phyloP scores from a whole-genome alignment of 2,888 invertebrate species.

The Druceiella hillmani region DNA sequence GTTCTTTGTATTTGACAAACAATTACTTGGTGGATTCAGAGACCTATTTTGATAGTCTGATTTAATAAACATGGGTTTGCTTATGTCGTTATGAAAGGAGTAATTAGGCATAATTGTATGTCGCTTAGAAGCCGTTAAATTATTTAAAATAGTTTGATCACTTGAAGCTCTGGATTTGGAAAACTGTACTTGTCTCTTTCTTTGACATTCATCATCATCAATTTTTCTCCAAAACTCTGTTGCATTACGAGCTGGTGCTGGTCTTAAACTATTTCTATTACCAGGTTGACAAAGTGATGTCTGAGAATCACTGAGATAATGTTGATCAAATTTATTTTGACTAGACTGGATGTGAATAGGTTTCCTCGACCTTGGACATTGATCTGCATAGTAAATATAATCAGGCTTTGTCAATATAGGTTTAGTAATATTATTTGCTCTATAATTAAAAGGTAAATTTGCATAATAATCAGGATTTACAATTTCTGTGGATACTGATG shows the following conservation, averaged over 20 bases:
- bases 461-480: conserved; percentile 42
- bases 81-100: background rate
- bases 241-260: conserved; percentile 46
- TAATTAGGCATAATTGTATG: no score
- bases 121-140: no score
- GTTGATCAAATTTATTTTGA: conserved; percentile 40
- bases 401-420: conserved; percentile 42
- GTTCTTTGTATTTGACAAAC: background rate
- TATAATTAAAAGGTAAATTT: conserved; percentile 36
- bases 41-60: background rate
- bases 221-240: conserved; percentile 61
- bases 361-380: conserved; percentile 65
- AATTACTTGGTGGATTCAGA: background rate
- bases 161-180: conserved; percentile 38
- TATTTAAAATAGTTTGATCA: no score
- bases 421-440: conserved; percentile 37
- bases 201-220: conserved; percentile 47
- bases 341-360: conserved; percentile 62
- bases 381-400: conserved; percentile 65
- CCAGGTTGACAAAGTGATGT: conserved; percentile 30
- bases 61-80: background rate
- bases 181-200: conserved; percentile 35
- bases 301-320: conserved; percentile 50
- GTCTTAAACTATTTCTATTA: conserved; percentile 31
- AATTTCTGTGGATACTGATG: conserved; percentile 48